These are phyloP conservation scores for Syngnathus floridae DNA, from an alignment of 2,113 vertebrate genomes.

Conservation along the genomic window DNA sequence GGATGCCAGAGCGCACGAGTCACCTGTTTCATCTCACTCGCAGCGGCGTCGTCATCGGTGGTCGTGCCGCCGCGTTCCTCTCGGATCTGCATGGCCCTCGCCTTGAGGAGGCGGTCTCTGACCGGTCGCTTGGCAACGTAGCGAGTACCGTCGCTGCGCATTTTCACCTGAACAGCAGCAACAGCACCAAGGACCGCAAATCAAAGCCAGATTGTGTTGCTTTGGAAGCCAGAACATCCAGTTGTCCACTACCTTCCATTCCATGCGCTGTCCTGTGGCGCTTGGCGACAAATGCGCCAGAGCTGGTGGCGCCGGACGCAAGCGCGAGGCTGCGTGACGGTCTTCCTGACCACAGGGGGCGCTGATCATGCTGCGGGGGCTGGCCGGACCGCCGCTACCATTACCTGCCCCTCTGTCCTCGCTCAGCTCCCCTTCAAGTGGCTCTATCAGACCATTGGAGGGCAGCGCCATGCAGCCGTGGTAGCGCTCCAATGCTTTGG, in stretches of 20 bases:
- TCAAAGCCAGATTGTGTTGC: neutral
- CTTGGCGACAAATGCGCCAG: conserved; percentile 34
- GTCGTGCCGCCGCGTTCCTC: conserved; percentile 85
- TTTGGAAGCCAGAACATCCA: neutral
- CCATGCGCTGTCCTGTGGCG: conserved; percentile 67
- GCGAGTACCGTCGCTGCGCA: conserved; percentile 73
- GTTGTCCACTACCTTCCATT: conserved; percentile 68
- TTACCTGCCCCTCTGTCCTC: conserved; percentile 33
- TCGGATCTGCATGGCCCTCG: conserved; percentile 79
- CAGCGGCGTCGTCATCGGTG: conserved; percentile 75
- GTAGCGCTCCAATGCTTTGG: conserved; percentile 61
- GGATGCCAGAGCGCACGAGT: no score
- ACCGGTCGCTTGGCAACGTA: conserved; percentile 79
- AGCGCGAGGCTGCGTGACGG: conserved; percentile 15
- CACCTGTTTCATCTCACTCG: conserved; percentile 76
- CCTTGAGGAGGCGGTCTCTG: conserved; percentile 79
- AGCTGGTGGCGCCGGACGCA: conserved; percentile 48
- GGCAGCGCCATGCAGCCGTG: conserved; percentile 73
- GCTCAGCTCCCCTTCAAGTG: conserved; percentile 25
- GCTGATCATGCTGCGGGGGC: conserved; percentile 59
- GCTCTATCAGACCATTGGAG: conserved; percentile 43
- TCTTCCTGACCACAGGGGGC: conserved; percentile 49
- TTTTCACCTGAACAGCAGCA: conserved; percentile 58
- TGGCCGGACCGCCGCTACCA: conserved; percentile 40
- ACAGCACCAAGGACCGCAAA: neutral